Evolutionary conservation across 1,140 invertebrate genomes (phyloP).

Genomic region (Leptopilina clavipes): DNA sequence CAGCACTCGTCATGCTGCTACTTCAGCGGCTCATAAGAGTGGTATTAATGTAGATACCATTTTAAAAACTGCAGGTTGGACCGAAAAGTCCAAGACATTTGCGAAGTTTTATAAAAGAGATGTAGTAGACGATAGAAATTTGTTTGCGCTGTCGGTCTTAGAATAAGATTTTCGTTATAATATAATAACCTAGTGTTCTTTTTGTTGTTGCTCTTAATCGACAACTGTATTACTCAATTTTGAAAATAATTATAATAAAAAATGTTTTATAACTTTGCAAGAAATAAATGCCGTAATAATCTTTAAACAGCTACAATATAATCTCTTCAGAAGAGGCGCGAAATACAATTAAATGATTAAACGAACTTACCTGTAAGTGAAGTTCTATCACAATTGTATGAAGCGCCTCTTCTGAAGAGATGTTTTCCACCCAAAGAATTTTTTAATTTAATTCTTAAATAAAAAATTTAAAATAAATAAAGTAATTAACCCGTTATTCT

Average conservation of each 20-base stretch:
- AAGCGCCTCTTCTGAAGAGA: neutral
- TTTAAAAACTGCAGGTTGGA: slow-evolving; percentile 3
- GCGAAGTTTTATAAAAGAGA: neutral
- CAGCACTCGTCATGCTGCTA: slow-evolving; percentile 47
- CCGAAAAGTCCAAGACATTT: neutral
- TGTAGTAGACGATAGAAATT: neutral
- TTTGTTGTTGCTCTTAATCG: neutral
- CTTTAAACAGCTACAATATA: neutral
- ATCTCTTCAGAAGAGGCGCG: neutral
- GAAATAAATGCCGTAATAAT: neutral
- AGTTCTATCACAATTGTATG: slow-evolving; percentile 22
- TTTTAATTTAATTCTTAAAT: no score
- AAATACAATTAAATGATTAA: slow-evolving; percentile 25
- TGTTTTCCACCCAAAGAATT: neutral
- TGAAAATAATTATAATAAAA: neutral
- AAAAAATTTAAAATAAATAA: neutral
- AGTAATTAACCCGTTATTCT: neutral
- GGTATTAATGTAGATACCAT: slow-evolving; percentile 8
- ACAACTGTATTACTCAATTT: neutral
- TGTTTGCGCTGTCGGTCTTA: neutral
- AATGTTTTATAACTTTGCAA: neutral
- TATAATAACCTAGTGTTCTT: neutral
- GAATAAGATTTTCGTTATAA: neutral
- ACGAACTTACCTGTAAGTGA: slow-evolving; percentile 17
- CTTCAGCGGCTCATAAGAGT: slow-evolving; percentile 35